Base-by-base conservation (phyloP, 1,140 invertebrate species). In the Formica selysi region DNA sequence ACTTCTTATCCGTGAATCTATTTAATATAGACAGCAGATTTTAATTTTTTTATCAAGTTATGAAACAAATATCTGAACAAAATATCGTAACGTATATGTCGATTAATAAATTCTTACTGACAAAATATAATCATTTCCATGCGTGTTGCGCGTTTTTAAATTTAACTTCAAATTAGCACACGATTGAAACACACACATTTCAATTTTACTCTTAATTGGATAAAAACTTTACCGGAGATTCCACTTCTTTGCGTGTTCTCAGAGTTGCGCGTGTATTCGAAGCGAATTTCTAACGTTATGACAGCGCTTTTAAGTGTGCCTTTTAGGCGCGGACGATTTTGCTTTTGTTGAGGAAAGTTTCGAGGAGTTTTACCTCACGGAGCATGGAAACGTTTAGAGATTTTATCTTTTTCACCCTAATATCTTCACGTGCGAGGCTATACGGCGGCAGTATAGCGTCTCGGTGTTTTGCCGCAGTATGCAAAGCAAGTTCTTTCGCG, bases 371-470 rank as follows among this genome's bases (percentile, higher is more conserved):
- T 54, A 32, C 16, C 64, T 36, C 36, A n/a, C 38, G 16, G 64
- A 44, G 79, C 67, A 13, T 22, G n/a, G 68, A 61, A 57, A 61
- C 38, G 54, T n/a, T 83, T 61, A 44, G 38, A 83, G 68, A 83
- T 73, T 83, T 83, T 83, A 83, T 83, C 79, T 83, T 41, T 29
- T 83, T 83, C 54, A 73, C 19, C 54, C 64, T 29, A 67, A 73
- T 81, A 73, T 81, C 76, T 54, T 54, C 13, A 41, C 38, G 54
- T 36, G 44, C 67, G 79, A 44, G 38, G 26, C 44, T 44, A 16
- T 11, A 36, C 48, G 41, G 22, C 10, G 41, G 61, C 22, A 13
- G 32, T 44, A 38, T 29, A 44, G 44, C n/a, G 38, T 29, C 8
- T 38, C 11, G 29, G n/a, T 22, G 4, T 79, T 61, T 73, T 41